phyloP scores from a whole-genome alignment of 2,797 vertebrate genomes.

The Poecile montanus region DNA sequence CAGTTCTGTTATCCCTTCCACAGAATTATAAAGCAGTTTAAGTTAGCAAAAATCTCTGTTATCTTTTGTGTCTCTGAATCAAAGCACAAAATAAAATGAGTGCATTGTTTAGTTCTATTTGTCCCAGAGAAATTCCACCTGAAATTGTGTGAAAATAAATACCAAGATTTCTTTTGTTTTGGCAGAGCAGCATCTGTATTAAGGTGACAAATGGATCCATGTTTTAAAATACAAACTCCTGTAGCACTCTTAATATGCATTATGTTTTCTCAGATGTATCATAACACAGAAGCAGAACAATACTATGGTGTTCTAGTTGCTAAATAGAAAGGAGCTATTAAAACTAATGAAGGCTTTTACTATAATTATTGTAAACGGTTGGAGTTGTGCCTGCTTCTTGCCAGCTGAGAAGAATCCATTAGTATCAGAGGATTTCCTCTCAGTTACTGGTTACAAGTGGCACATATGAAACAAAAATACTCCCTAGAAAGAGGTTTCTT shows the following conservation, averaged over 20 bases:
- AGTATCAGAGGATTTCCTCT: slow-evolving; percentile 24
- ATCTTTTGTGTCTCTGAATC: neutral
- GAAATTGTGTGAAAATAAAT: neutral
- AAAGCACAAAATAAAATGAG: neutral
- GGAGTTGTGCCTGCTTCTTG: neutral
- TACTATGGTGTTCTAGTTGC: neutral
- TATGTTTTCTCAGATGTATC: slow-evolving; percentile 32
- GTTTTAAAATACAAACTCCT: slow-evolving; percentile 12
- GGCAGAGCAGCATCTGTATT: neutral
- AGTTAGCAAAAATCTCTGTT: neutral
- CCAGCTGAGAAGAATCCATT: slow-evolving; percentile 51
- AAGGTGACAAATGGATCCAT: slow-evolving; percentile 10
- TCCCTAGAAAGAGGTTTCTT: neutral
- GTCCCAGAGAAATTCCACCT: neutral
- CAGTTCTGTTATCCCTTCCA: neutral
- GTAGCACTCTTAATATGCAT: neutral
- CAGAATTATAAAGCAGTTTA: neutral
- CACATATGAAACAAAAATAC: neutral
- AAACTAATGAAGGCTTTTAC: slow-evolving; percentile 55
- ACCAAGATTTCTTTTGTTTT: neutral
- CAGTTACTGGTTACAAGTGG: slow-evolving; percentile 9
- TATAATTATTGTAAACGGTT: slow-evolving; percentile 28
- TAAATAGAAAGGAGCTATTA: slow-evolving; percentile 43
- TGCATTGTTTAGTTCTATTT: neutral
- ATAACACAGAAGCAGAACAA: slow-evolving; percentile 28